Evolutionary conservation across 2,797 vertebrate genomes (phyloP), one percentile per base, ranked within the genome.

Genomic region (Schizopygopsis malacanthus): DNA sequence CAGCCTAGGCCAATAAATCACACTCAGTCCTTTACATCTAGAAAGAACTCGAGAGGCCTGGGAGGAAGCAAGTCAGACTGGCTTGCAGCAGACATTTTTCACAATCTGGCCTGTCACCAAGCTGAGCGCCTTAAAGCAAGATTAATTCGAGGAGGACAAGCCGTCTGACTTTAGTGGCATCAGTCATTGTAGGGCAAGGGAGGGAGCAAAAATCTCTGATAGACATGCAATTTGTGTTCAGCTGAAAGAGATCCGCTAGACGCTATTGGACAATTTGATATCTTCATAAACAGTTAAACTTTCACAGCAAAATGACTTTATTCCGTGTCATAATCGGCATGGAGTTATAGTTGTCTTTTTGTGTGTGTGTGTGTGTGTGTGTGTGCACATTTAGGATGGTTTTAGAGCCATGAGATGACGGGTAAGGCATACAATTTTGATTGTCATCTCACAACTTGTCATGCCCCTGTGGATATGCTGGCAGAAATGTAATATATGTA

Each of bases 1-100:
- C 76, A 72, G 83, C 25, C 15, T 61, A 65, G 76, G 75, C 87
- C 90, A 84, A 94, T 94, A 95, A 94, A 96, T 96, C 93, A 94
- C 61, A 73, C 82, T 91, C 85, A 87, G 87, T 90, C 84, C 70
- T 86, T 83, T 85, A 89, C 90, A 90, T 86, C 89, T 81, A 50
- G 88, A 90, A 91, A 89, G 88, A 89, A 88, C 59, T 87, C 85
- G 82, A 83, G 88, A 85, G 65, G 89, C 88, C 89, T 63, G 79
- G 45, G 78, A 82, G 45, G 73, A 81, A 69, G 79, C 15, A 28
- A 70, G 47, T 81, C 79, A 85, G 89, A 86, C 89, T 91, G 82
- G 86, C 79, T 86, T 87, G 91, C 89, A 92, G 90, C 90, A 87
- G 89, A 91, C 91, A 95, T 95, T 95, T 95, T 94, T 95, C 93